Evolutionary conservation across 2,113 vertebrate species (phyloP).

Genomic region (Parotia lawesii): DNA sequence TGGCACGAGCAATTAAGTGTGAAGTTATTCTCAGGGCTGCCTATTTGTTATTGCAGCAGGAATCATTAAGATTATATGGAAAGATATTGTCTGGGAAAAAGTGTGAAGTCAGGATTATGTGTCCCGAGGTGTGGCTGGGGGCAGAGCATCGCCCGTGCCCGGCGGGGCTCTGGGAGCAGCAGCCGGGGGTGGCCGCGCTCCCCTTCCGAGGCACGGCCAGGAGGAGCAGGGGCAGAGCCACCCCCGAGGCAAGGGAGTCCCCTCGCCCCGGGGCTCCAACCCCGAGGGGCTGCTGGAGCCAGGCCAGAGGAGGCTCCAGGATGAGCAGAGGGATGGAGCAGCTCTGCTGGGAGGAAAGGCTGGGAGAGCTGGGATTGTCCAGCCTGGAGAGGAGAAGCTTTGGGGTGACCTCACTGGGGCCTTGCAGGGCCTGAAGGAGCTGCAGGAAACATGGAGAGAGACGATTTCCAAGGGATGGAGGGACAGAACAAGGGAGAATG

Average conservation of each 20-base stretch:
- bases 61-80: constrained; percentile 56
- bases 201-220: neutral
- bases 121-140: neutral
- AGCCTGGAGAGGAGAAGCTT: neutral
- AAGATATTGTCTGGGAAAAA: constrained; percentile 50
- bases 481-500: too few relatives aligned
- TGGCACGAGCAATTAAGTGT: constrained; percentile 60
- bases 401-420: neutral
- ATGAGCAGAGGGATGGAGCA: neutral
- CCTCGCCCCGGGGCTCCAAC: neutral
- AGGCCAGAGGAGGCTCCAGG: neutral
- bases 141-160: neutral
- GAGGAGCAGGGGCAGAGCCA: neutral
- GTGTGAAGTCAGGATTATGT: constrained; percentile 20
- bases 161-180: fast-evolving
- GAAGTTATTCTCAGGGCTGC: constrained; percentile 63
- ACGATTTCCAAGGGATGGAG: neutral
- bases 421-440: neutral
- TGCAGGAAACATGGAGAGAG: neutral
- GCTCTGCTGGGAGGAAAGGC: neutral
- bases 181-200: fast-evolving
- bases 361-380: neutral
- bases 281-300: neutral
- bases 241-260: neutral
- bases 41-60: constrained; percentile 56